Evolutionary conservation across 2,113 vertebrate genomes (phyloP), one percentile per base, ranked within the genome.

Genomic region (Pollachius pollachius): DNA sequence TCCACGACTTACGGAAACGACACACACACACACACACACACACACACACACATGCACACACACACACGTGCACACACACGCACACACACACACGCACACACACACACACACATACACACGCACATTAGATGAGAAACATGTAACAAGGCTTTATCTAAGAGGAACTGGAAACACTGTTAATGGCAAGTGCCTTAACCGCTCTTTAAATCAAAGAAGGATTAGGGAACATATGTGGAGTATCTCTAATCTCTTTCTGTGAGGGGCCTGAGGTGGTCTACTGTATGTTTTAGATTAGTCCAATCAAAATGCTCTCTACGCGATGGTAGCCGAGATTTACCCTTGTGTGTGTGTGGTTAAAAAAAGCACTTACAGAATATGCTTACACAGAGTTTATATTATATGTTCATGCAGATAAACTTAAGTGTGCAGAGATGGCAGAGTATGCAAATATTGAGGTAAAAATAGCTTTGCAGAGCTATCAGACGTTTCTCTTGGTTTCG

Each of bases 161-260:
- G 78, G 78, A 89, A 81, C 41, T 81, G 78, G 75, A 86, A 80
- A 78, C 67, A 1, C 81, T 69, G 66, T 85, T 86, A 75, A 81
- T 85, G 73, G 81, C 74, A 87, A 86, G 81, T 77, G 80, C 77
- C 80, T 85, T 80, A 89, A 87, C 73, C 75, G 70, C 67, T 73
- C 74, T 80, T 84, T 87, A 83, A 89, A 88, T 84, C 78, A 72
- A 62, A 77, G 60, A 77, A 69, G 87, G 86, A 90, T 90, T 90
- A 88, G 71, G 79, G 79, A 76, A 76, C 87, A 87, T 82, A 82
- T 89, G 86, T 80, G 85, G 81, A 83, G 56, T 66, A 48, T 65
- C 82, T 79, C 75, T 88, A 84, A 86, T 86, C 88, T 88, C 77
- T 48, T 9, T 8, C 41, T 48, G 41, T 48, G 8, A 48, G 41